Conservation (phyloP, 2,888 invertebrate species). For the Selenia dentaria region DNA sequence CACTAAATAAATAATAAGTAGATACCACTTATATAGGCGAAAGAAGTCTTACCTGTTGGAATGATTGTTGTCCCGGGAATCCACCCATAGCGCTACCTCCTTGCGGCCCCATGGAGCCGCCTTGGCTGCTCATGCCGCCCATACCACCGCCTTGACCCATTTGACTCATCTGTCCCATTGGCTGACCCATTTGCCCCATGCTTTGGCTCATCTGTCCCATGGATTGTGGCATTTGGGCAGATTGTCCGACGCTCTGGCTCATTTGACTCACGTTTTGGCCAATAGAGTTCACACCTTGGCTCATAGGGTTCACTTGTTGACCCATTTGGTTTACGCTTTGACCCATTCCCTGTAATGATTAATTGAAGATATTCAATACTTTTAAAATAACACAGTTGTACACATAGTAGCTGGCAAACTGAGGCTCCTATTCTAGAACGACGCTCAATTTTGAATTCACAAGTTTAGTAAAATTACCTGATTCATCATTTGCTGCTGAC, state of each 20-base stretch:
- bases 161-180: constrained; percentile 83
- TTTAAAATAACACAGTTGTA: too few species aligned
- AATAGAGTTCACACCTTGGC: constrained; percentile 71
- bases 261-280: constrained; percentile 77
- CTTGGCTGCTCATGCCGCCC: constrained; percentile 79
- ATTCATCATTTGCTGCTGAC: constrained; percentile 81
- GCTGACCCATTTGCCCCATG: constrained; percentile 77
- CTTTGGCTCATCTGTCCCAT: constrained; percentile 76
- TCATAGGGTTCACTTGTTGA: constrained; percentile 79
- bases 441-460: too few species aligned
- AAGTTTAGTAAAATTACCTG: constrained; percentile 54
- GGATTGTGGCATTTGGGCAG: constrained; percentile 70
- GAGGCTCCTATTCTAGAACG: too few species aligned
- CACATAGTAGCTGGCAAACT: too few species aligned
- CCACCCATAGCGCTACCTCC: constrained; percentile 77
- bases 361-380: too few species aligned
- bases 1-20: too few species aligned
- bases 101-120: constrained; percentile 77
- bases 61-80: constrained; percentile 81
- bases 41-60: constrained; percentile 67
- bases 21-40: too few species aligned
- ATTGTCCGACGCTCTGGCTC: constrained; percentile 76
- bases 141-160: constrained; percentile 77
- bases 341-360: constrained; percentile 65
- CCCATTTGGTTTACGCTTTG: constrained; percentile 79